Percentiles rank a stretch among this genome's conserved stretches.
Conservation (phyloP, 2,888 invertebrate species). For the Pyrrhia umbra region DNA sequence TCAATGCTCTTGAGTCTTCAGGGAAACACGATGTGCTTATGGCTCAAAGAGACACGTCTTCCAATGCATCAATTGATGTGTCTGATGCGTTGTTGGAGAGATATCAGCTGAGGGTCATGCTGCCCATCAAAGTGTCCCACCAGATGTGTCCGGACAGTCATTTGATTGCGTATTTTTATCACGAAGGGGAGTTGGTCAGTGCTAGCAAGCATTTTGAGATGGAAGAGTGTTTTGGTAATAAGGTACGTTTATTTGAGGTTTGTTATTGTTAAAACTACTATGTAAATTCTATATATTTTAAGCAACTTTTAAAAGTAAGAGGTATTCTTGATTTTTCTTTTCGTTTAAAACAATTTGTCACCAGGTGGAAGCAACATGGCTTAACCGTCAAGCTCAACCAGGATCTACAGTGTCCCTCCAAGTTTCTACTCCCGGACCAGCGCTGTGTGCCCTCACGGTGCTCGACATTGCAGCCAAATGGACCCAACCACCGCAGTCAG, state of each 20-base stretch:
- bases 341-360: no score
- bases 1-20: not conserved
- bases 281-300: no score
- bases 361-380: slow-evolving; percentile 82
- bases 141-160: slow-evolving; percentile 89
- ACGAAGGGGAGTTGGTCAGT: slow-evolving; percentile 89
- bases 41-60: slow-evolving; percentile 31
- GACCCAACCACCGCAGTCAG: slow-evolving; percentile 63
- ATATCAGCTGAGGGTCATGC: slow-evolving; percentile 77
- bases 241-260: slow-evolving; percentile 77
- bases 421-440: slow-evolving; percentile 77
- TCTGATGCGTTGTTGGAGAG: slow-evolving; percentile 76
- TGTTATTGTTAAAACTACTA: no score
- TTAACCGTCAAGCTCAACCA: slow-evolving; percentile 75
- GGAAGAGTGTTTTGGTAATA: slow-evolving; percentile 90
- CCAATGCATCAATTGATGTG: slow-evolving; percentile 63
- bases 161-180: slow-evolving; percentile 89
- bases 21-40: slow-evolving; percentile 35
- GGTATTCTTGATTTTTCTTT: no score
- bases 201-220: slow-evolving; percentile 89
- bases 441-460: slow-evolving; percentile 82
- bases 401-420: slow-evolving; percentile 74
- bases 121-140: slow-evolving; percentile 84
- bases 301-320: no score
- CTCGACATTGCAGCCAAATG: slow-evolving; percentile 77